Conservation (phyloP, 2,113 vertebrate genomes). For the Xenotilapia leptura region DNA sequence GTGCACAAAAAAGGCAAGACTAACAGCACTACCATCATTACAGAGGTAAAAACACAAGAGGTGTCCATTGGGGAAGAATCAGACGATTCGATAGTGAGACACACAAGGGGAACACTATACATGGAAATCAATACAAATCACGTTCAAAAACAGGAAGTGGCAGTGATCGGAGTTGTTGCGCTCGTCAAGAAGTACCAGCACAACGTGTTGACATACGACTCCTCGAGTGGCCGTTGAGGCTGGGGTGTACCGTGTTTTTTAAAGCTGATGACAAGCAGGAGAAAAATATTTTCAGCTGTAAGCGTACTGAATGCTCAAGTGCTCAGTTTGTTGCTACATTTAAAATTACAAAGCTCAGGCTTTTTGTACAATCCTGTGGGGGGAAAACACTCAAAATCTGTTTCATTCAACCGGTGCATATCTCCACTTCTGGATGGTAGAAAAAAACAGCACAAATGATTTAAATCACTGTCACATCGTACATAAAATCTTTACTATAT, state of each 20-base stretch:
- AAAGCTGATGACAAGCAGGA: neutral
- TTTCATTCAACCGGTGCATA: neutral
- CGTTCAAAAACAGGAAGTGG: neutral
- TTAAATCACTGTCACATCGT: neutral
- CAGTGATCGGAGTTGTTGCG: neutral
- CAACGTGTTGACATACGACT: neutral
- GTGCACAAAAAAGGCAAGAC: constrained; percentile 54
- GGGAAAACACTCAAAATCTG: neutral
- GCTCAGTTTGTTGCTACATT: constrained; percentile 47
- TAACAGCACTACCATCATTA: constrained; percentile 45
- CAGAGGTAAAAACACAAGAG: constrained; percentile 44
- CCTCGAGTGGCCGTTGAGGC: neutral
- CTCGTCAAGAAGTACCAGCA: neutral
- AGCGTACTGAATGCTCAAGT: constrained; percentile 9
- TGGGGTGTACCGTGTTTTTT: neutral
- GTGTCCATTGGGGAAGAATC: neutral
- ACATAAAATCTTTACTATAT: constrained; percentile 23
- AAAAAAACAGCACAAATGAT: neutral
- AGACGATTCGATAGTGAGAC: neutral
- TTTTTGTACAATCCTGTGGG: neutral
- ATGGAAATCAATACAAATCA: constrained; percentile 30
- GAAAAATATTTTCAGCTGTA: neutral
- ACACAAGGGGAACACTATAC: constrained; percentile 20
- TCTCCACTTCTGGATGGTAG: neutral
- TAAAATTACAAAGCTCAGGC: constrained; percentile 1